Evolutionary conservation across 2,888 invertebrate genomes (phyloP).

Genomic region (Miltochrista miniata): DNA sequence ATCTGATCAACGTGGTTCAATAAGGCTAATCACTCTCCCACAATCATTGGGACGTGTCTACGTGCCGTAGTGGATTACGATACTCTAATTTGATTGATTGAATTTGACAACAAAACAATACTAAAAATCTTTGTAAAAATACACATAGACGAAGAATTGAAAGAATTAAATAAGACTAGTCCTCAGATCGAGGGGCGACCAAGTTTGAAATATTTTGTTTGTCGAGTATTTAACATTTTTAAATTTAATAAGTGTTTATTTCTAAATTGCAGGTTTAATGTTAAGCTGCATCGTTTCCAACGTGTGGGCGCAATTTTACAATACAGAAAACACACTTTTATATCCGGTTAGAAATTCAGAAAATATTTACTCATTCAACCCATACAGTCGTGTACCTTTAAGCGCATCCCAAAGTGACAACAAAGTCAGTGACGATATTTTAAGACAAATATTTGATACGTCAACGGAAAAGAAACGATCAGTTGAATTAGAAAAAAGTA

Average conservation of each 20-base stretch:
- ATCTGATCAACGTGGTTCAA: too few species aligned
- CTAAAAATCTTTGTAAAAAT: too few species aligned
- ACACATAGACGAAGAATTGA: too few species aligned
- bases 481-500: slow-evolving; percentile 21
- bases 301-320: slow-evolving; percentile 20
- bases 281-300: slow-evolving; percentile 24
- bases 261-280: slow-evolving; percentile 31
- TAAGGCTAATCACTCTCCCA: too few species aligned
- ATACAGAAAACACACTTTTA: neutral
- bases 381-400: slow-evolving; percentile 2
- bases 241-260: neutral
- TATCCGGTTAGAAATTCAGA: slow-evolving; percentile 15
- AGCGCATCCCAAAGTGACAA: neutral
- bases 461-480: neutral
- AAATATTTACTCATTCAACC: slow-evolving; percentile 33
- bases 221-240: too few species aligned
- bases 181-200: too few species aligned
- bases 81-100: too few species aligned
- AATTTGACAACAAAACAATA: too few species aligned
- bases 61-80: too few species aligned
- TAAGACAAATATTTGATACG: slow-evolving; percentile 4
- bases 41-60: too few species aligned
- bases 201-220: too few species aligned
- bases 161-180: too few species aligned
- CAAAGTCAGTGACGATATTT: neutral